These are phyloP conservation scores for human (Homo sapiens) DNA, from an alignment of 2,113 vertebrate genomes.

Conservation along the genomic window GRCh38 chr20:1069501-1070000, in stretches of 20 bases:
- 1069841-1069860: neutral
- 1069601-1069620: neutral
- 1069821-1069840: neutral
- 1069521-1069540: neutral
- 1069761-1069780: neutral
- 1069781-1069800: neutral
- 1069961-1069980: neutral
- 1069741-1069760: neutral
- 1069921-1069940: neutral
- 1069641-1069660: neutral
- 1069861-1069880: neutral
- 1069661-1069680: neutral
- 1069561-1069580: neutral
- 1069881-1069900: neutral
- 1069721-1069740: neutral
- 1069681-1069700: neutral
- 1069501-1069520: neutral
- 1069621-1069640: neutral
- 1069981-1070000: neutral
- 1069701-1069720: neutral
- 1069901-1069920: neutral
- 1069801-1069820: neutral
- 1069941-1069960: neutral
- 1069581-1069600: neutral
- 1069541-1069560: neutral